Evolutionary conservation across 2,888 invertebrate genomes (phyloP).

Genomic region (Cacoxenus indagator): DNA sequence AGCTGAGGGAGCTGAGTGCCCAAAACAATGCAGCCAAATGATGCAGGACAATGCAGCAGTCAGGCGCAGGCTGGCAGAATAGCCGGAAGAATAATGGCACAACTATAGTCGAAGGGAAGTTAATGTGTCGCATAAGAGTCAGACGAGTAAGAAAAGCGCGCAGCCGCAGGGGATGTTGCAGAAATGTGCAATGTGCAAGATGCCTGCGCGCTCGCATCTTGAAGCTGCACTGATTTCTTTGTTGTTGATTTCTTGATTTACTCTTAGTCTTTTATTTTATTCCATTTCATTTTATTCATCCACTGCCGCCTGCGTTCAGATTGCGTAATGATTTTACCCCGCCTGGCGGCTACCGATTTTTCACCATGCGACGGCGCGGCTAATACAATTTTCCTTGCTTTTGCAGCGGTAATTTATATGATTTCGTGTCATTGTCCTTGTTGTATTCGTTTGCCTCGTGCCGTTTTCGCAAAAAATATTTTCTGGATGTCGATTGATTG

Average conservation of each 20-base stretch:
- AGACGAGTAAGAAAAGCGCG: slow-evolving; percentile 8
- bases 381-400: slow-evolving; percentile 40
- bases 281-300: slow-evolving; percentile 8
- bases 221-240: slow-evolving; percentile 55
- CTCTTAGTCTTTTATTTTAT: slow-evolving; percentile 49
- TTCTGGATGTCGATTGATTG: not conserved
- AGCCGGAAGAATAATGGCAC: slow-evolving; percentile 60
- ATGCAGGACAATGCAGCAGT: slow-evolving; percentile 44
- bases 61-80: slow-evolving; percentile 28
- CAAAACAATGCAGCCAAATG: slow-evolving; percentile 39
- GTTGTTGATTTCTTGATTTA: slow-evolving; percentile 60
- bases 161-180: not conserved
- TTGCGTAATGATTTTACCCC: slow-evolving; percentile 54
- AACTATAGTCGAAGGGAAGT: slow-evolving; percentile 40
- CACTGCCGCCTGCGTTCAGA: slow-evolving; percentile 32
- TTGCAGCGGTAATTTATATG: slow-evolving; percentile 53
- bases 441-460: not conserved
- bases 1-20: slow-evolving; percentile 25
- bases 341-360: slow-evolving; percentile 11
- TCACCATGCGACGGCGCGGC: slow-evolving; percentile 34
- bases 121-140: slow-evolving; percentile 23
- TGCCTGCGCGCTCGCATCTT: no score
- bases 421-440: slow-evolving; percentile 33
- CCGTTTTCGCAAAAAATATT: slow-evolving; percentile 4
- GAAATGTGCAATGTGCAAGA: slow-evolving; percentile 39